These are phyloP conservation scores for Lophura swinhoii DNA, from an alignment of 2,797 vertebrate genomes.

Conservation along the genomic window DNA sequence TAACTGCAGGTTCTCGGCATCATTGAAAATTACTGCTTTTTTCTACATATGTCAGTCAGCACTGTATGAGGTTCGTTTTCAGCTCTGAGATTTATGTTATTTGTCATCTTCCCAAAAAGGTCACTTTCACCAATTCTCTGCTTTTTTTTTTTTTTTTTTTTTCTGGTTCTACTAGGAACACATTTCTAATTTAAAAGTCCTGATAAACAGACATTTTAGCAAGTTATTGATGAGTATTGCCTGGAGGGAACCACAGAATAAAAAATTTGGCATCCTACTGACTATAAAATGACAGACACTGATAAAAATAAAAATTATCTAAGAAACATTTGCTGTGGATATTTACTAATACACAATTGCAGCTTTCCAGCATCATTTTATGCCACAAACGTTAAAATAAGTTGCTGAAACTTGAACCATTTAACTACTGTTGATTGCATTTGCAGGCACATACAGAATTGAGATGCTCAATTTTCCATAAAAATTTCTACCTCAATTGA, in stretches of 20 bases:
- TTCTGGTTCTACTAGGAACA: slow-evolving; percentile 14
- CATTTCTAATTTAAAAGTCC: slow-evolving; percentile 64
- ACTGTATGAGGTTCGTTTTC: slow-evolving; percentile 35
- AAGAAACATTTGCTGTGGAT: not conserved
- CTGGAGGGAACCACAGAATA: not conserved
- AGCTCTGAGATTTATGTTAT: slow-evolving; percentile 44
- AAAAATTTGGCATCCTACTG: not conserved
- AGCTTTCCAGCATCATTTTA: not conserved
- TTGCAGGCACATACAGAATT: slow-evolving; percentile 66
- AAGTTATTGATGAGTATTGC: slow-evolving; percentile 35
- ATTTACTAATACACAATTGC: slow-evolving; percentile 63
- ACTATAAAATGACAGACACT: not conserved
- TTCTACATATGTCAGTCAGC: slow-evolving; percentile 31
- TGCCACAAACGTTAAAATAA: slow-evolving; percentile 66
- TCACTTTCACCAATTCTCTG: slow-evolving; percentile 51
- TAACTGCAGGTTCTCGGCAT: not conserved
- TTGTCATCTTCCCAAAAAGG: slow-evolving; percentile 65
- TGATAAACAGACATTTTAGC: slow-evolving; percentile 64
- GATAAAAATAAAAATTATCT: slow-evolving; percentile 8
- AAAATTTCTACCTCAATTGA: slow-evolving; percentile 75
- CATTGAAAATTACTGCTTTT: not conserved
- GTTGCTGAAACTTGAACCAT: slow-evolving; percentile 60
- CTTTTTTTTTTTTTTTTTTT: not conserved
- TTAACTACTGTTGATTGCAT: slow-evolving; percentile 65
- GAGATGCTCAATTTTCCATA: slow-evolving; percentile 66